Base-by-base conservation (phyloP, 2,888 invertebrate species). In the Germaria angustata region DNA sequence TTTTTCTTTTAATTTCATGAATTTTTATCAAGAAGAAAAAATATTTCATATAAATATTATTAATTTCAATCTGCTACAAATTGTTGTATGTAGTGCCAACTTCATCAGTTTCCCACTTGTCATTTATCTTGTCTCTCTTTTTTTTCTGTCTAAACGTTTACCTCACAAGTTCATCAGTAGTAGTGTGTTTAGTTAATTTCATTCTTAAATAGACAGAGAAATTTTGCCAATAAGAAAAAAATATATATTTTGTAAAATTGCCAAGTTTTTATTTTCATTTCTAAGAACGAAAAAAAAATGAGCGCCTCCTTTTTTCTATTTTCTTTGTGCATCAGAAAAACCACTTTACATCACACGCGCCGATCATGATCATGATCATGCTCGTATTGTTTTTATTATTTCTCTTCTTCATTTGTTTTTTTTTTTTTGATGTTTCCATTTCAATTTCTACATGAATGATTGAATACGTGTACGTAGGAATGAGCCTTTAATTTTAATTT, bases 271-370 rank as follows among this genome's bases (percentile, higher is more conserved):
- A 49, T 49, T 76, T 57, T 55, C 13, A 34, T 32, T 34, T 20
- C 55, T n/a, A 41, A 66, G 61, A 76, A 81, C 80, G 76, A n/a
- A n/a, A n/a, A n/a, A n/a, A n/a, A n/a, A n/a, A n/a, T 76, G 76
- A 59, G 76, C 76, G 51, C 39, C 44, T 15, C 34, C 34, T 44
- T 34, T 51, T 57, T 15, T 13, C 39, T 66, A 20, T 32, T 9
- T 4, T n/a, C n/a, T 59, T 41, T 44, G 13, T 49, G 49, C 59
- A 36, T 36, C 9, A 59, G 28, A 39, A 61, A 66, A 79, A 72
- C 79, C 79, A 79, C 79, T 79, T 79, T 72, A 66, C 65, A 66
- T 65, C 57, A 79, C 79, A 79, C 79, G 79, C 81, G 78, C 81
- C 81, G 78, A 68, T 81, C 81, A 57, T 78, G 55, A 49, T 81